Base-by-base conservation (phyloP, 2,888 invertebrate genomes). In the Mellilla xanthometata region DNA sequence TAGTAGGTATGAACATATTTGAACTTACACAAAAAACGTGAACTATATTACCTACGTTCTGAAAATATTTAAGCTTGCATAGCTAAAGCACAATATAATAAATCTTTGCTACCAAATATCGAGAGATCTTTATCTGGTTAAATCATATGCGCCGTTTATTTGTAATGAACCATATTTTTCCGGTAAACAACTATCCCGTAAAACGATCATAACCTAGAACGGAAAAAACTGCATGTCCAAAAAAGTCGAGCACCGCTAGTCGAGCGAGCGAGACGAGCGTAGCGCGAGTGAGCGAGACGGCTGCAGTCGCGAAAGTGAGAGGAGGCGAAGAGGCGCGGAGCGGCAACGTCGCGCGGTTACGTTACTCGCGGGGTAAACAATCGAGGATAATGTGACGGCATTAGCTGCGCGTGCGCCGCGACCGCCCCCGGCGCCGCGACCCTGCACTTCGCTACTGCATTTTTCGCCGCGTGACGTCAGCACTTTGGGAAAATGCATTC, bases 241-340 rank as follows among this genome's bases (percentile, higher is more conserved):
- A 88, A 88, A 89, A 86, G 78, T 83, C 79, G 81, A 82, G 80
- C 84, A 89, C 88, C 88, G 88, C 87, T 87, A 88, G 73, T 65
- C 66, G 72, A 73, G 69, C 54, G 77, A 84, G 69, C 54, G 71
- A 58, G 85, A 84, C 68, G 62, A 61, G 40, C 24, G 49, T 65
- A 72, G 54, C 35, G 39, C n/a, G 60, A 31, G 50, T 46, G 72
- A 57, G 60, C 47, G 72, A 58, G 80, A 77, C 59, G 57, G 66
- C 47, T 54, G 49, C 51, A 65, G 65, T 76, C 83, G 86, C 83
- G 89, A 88, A 88, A 88, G 89, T 88, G 89, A 89, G 89, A 86
- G 85, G 87, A 84, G 75, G 79, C 82, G 71, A 86, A 45, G 63
- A 79, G 68, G 72, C 45, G 63, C 80, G 68, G 72, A 69, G 72